These are phyloP conservation scores for Nothoprocta perdicaria DNA, from an alignment of 2,113 vertebrate genomes.

Conservation along the genomic window DNA sequence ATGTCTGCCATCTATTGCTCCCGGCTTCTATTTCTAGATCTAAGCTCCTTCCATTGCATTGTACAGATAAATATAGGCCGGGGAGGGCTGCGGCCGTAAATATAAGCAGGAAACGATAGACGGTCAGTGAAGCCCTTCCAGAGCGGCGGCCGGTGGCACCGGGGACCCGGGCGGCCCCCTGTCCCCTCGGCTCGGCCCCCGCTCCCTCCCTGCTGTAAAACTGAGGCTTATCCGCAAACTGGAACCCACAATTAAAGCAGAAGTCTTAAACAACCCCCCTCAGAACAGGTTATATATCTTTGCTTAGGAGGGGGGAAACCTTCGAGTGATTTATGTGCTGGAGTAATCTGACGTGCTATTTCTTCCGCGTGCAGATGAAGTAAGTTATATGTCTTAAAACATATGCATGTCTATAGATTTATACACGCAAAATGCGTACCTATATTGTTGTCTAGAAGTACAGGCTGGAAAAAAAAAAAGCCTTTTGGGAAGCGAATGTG, in stretches of 20 bases:
- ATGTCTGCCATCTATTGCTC: constrained; percentile 40
- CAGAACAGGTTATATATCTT: not conserved
- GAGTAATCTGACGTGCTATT: constrained; percentile 31
- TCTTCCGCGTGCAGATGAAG: constrained; percentile 10
- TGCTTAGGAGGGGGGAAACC: not conserved
- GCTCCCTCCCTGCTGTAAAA: not conserved
- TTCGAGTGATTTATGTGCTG: constrained; percentile 16
- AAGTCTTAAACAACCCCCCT: not conserved
- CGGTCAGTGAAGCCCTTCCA: not conserved
- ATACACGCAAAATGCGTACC: not conserved
- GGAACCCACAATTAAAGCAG: not conserved
- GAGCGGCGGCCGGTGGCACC: not conserved
- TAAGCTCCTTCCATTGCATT: not conserved
- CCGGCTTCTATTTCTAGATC: constrained; percentile 38
- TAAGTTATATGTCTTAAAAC: constrained; percentile 1
- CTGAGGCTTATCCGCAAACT: not conserved
- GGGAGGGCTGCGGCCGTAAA: not conserved
- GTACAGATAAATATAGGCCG: constrained; percentile 22
- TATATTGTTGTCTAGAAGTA: constrained; percentile 5
- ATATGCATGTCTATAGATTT: not conserved
- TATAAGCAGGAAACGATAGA: not conserved
- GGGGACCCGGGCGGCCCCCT: not conserved
- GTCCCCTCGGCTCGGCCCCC: not conserved
- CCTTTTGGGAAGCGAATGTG: not conserved
- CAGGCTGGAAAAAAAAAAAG: not conserved